Conservation (phyloP, 2,113 vertebrate species). For the Phasianus colchicus region DNA sequence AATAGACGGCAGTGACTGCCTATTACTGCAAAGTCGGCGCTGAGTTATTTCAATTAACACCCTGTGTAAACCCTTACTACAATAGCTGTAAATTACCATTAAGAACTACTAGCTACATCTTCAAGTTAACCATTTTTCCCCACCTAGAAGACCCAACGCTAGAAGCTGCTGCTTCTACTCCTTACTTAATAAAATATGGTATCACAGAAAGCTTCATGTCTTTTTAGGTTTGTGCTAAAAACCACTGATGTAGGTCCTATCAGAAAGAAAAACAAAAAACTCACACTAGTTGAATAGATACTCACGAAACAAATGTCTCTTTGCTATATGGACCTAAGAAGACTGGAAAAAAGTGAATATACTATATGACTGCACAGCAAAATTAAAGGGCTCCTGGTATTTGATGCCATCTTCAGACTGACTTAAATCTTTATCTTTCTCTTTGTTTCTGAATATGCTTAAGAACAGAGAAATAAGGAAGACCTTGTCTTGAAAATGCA, state of each 20-base stretch:
- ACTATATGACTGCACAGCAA: not conserved
- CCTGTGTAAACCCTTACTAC: conserved; percentile 49
- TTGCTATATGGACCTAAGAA: not conserved
- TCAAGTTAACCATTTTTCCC: conserved; percentile 39
- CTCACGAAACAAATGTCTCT: not conserved
- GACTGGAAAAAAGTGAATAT: not conserved
- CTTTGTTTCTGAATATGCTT: conserved; percentile 5
- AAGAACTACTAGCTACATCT: conserved; percentile 31
- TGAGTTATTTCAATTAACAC: conserved; percentile 50
- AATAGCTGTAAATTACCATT: conserved; percentile 52
- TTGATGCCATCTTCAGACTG: not conserved
- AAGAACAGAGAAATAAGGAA: not conserved
- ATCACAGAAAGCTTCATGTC: conserved; percentile 10
- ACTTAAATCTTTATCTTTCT: not conserved
- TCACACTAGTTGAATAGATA: not conserved
- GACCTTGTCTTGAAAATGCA: not conserved
- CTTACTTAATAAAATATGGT: conserved; percentile 9
- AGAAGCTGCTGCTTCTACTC: conserved; percentile 23
- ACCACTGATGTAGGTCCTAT: conserved; percentile 42
- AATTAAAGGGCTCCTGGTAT: not conserved
- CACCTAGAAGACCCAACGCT: conserved; percentile 40
- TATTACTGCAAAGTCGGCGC: conserved; percentile 36
- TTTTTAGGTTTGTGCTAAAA: conserved; percentile 15
- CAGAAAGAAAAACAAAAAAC: not conserved
- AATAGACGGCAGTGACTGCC: conserved; percentile 36